Percentiles rank a stretch among this genome's conserved stretches.
Conservation (phyloP, 2,888 invertebrate genomes). For the Luffia ferchaultella region DNA sequence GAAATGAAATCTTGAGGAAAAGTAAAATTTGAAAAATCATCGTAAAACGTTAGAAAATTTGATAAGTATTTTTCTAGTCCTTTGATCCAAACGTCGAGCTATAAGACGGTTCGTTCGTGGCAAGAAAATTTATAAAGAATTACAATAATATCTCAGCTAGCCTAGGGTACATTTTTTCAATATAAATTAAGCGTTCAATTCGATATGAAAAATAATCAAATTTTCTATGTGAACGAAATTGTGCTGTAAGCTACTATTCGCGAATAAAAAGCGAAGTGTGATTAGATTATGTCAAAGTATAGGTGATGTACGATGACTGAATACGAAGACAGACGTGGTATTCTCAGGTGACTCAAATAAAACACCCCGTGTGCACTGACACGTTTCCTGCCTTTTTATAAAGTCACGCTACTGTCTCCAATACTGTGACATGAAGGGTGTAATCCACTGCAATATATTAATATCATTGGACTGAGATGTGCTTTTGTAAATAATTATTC, state of each 20-base stretch:
- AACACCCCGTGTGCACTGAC: too few species aligned
- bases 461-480: conserved; percentile 25
- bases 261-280: too few species aligned
- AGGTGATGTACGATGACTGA: too few species aligned
- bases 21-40: too few species aligned
- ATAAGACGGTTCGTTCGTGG: background rate
- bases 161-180: background rate
- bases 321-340: background rate
- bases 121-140: background rate
- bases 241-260: too few species aligned
- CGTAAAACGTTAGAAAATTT: too few species aligned
- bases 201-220: background rate
- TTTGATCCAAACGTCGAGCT: background rate
- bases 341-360: background rate
- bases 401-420: too few species aligned
- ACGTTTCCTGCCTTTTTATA: too few species aligned
- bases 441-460: conserved; percentile 32
- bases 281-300: too few species aligned
- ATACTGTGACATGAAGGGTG: too few species aligned
- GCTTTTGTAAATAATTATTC: conserved; percentile 58
- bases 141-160: background rate
- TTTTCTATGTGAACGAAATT: too few species aligned
- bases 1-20: too few species aligned
- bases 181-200: background rate
- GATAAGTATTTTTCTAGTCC: background rate